A percentile compares a stretch with the other conserved stretches of the same genome.
phyloP scores from a whole-genome alignment of 1,140 invertebrate species.

The Doryteuthis pealeii region DNA sequence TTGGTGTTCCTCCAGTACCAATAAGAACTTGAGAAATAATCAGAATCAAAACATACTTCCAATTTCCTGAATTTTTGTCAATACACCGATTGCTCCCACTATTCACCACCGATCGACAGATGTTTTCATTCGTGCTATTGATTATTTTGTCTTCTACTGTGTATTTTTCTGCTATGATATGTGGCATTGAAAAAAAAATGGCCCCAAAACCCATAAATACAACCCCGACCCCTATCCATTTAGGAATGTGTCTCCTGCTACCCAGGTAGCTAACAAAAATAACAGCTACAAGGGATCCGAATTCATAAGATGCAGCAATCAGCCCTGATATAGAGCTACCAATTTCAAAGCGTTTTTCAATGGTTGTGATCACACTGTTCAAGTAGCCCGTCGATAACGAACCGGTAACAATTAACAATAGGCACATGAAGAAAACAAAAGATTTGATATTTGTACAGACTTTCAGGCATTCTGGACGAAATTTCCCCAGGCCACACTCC shows the following conservation, averaged over 20 bases:
- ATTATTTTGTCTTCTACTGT: conserved; percentile 59
- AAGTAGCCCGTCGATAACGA: conserved; percentile 71
- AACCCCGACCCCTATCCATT: conserved; percentile 94
- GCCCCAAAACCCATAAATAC: conserved; percentile 80
- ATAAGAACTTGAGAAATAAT: conserved; percentile 64
- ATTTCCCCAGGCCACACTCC: conserved; percentile 81
- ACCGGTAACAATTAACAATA: conserved; percentile 77
- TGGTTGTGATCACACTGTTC: conserved; percentile 94
- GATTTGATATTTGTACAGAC: conserved; percentile 75
- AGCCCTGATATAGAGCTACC: conserved; percentile 88
- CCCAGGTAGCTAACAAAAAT: conserved; percentile 96
- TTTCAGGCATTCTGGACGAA: conserved; percentile 78
- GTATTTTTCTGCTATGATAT: conserved; percentile 62
- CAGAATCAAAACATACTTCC: conserved; percentile 62
- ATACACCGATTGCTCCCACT: conserved; percentile 34
- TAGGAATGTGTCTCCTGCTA: conserved; percentile 89
- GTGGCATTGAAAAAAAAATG: conserved; percentile 76
- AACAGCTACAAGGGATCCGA: conserved; percentile 89
- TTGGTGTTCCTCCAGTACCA: conserved; percentile 64
- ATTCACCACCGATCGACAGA: conserved; percentile 34
- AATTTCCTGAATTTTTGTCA: conserved; percentile 54
- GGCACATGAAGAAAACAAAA: conserved; percentile 87
- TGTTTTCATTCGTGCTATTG: conserved; percentile 48
- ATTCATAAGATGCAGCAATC: conserved; percentile 92
- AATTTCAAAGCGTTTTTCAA: conserved; percentile 95